phyloP scores from a whole-genome alignment of 2,797 vertebrate genomes.

The Darevskia mixta region DNA sequence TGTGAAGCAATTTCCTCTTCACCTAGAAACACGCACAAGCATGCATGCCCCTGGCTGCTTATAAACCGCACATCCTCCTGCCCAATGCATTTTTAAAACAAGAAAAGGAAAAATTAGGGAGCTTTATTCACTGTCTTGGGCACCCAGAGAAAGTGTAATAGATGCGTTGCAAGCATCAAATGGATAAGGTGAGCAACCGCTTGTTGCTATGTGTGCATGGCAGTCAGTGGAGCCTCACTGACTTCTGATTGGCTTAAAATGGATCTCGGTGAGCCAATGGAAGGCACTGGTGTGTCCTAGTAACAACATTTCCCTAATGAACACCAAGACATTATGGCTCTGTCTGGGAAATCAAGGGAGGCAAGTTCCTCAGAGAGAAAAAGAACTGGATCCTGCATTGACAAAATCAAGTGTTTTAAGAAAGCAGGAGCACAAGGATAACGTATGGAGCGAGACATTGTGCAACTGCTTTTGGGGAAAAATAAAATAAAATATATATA shows the following conservation, averaged over 20 bases:
- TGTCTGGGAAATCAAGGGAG: constrained; percentile 43
- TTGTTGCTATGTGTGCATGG: constrained; percentile 29
- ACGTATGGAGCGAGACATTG: too few relatives aligned
- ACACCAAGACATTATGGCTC: constrained; percentile 66
- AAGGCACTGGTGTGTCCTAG: constrained; percentile 65
- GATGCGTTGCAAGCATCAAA: neutral
- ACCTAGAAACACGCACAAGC: neutral
- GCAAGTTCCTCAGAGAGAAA: neutral
- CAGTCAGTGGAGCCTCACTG: constrained; percentile 3
- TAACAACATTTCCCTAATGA: constrained; percentile 71
- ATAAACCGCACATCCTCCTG: neutral
- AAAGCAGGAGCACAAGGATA: neutral
- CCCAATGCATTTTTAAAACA: neutral
- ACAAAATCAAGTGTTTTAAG: neutral
- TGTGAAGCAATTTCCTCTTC: neutral
- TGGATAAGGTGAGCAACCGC: neutral
- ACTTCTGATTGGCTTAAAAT: constrained; percentile 59
- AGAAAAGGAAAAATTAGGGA: neutral
- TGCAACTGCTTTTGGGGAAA: neutral
- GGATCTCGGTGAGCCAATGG: constrained; percentile 45
- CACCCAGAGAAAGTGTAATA: neutral
- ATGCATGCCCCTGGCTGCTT: neutral
- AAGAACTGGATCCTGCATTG: neutral
- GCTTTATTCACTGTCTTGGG: neutral
- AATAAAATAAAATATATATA: neutral